Percentiles rank a stretch among this genome's conserved stretches.
Conservation (phyloP, 2,888 invertebrate genomes). For the Euclidia mi region DNA sequence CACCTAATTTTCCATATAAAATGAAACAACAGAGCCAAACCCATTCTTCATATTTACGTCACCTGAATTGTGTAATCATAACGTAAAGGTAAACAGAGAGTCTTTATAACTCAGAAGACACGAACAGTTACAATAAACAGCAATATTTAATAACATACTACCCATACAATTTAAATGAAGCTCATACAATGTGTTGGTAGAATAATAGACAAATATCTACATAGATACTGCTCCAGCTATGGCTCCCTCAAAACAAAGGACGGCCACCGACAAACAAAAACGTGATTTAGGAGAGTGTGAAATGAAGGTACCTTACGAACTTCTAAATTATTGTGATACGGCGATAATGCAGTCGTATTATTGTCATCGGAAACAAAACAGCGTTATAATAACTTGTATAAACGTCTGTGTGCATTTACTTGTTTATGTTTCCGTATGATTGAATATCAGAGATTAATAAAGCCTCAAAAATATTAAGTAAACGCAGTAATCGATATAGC, state of each 20-base stretch:
- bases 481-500: constrained; percentile 34
- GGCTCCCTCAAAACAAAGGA: constrained; percentile 73
- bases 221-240: constrained; percentile 58
- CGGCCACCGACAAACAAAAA: constrained; percentile 78
- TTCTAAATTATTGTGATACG: constrained; percentile 68
- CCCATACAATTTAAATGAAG: constrained; percentile 41
- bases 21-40: background rate
- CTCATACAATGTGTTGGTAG: constrained; percentile 27
- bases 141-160: constrained; percentile 30
- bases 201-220: constrained; percentile 55
- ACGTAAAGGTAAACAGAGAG: constrained; percentile 27
- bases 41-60: constrained; percentile 29
- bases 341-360: constrained; percentile 57
- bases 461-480: constrained; percentile 25
- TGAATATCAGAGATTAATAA: constrained; percentile 20
- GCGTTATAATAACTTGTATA: constrained; percentile 28
- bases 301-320: constrained; percentile 72
- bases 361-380: constrained; percentile 34
- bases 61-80: constrained; percentile 35
- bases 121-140: constrained; percentile 32
- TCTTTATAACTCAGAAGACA: constrained; percentile 26
- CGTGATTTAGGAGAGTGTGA: constrained; percentile 77
- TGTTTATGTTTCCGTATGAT: background rate
- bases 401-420: background rate
- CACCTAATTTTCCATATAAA: constrained; percentile 21